Conservation (phyloP, 2,113 vertebrate species). For the chimpanzee (Pan troglodytes) region DNA sequence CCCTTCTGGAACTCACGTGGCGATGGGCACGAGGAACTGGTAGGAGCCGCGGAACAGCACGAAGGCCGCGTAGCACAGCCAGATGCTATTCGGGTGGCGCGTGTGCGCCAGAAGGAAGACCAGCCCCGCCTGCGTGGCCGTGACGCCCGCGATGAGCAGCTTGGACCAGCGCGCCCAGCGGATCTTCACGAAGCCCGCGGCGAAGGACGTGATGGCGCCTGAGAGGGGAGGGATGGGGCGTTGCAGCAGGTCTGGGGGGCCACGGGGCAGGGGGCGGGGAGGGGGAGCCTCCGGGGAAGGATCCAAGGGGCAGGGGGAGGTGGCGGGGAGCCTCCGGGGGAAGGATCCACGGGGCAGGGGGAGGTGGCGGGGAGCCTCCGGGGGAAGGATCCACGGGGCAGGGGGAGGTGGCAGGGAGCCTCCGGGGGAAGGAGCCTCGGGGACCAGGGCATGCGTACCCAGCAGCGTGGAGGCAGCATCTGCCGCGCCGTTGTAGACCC, state of each 20-base stretch:
- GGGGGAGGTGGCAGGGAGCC: background rate
- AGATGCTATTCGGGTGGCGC: slow-evolving; percentile 83
- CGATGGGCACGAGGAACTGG: slow-evolving; percentile 97
- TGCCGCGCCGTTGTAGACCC: slow-evolving; percentile 93
- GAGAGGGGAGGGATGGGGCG: background rate
- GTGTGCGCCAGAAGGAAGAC: slow-evolving; percentile 90
- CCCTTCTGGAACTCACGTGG: slow-evolving; percentile 89
- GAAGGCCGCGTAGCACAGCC: slow-evolving; percentile 91
- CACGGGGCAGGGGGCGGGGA: rapidly evolving
- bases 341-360: no score
- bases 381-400: no score
- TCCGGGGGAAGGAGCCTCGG: background rate
- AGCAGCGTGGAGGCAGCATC: slow-evolving; percentile 94
- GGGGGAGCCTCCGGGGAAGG: no score
- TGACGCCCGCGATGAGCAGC: slow-evolving; percentile 90
- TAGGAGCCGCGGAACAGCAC: slow-evolving; percentile 92
- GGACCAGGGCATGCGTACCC: slow-evolving; percentile 77
- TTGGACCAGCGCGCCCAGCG: slow-evolving; percentile 93
- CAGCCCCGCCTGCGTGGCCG: slow-evolving; percentile 89
- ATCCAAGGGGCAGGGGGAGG: no score
- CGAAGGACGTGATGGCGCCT: slow-evolving; percentile 91
- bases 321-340: no score
- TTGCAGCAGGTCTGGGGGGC: rapidly evolving
- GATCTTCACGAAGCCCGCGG: slow-evolving; percentile 90
- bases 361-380: rapidly evolving